A percentile compares a stretch with the other conserved stretches of the same genome.
phyloP scores from a whole-genome alignment of 1,140 invertebrate genomes.

The Hetaerina americana region DNA sequence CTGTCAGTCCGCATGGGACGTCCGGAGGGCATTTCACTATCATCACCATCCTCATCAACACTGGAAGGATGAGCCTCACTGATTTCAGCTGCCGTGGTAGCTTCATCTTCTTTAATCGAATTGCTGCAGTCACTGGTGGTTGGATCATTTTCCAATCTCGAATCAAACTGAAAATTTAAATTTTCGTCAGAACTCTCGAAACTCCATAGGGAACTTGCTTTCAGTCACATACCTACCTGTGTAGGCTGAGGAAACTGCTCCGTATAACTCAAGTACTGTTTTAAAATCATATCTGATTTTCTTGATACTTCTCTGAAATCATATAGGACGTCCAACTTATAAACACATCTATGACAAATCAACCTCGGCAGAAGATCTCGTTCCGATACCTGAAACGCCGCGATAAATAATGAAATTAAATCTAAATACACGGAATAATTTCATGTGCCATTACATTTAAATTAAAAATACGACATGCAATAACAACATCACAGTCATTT shows the following conservation, averaged over 20 bases:
- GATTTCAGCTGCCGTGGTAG: not conserved
- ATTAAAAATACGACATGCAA: no score
- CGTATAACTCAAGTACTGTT: conserved; percentile 36
- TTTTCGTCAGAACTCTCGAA: not conserved
- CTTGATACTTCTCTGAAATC: conserved; percentile 35
- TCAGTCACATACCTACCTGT: not conserved
- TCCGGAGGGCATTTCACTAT: not conserved
- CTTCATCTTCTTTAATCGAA: not conserved
- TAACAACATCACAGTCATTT: no score
- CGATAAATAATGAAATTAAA: conserved; percentile 2
- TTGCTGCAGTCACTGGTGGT: not conserved
- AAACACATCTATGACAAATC: conserved; percentile 34
- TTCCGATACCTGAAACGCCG: conserved; percentile 31
- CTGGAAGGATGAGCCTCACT: not conserved
- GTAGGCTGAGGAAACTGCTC: conserved; percentile 21
- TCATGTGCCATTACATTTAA: no score
- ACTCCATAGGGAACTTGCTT: not conserved
- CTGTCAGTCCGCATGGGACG: not conserved
- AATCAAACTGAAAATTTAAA: not conserved
- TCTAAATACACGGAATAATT: conserved; percentile 15
- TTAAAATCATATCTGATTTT: conserved; percentile 36
- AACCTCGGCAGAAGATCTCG: conserved; percentile 34
- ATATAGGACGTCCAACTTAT: conserved; percentile 33
- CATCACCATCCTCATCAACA: not conserved
- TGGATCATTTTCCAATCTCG: not conserved